Evolutionary conservation across 2,888 invertebrate species (phyloP).

Genomic region (Maniola hyperantus): DNA sequence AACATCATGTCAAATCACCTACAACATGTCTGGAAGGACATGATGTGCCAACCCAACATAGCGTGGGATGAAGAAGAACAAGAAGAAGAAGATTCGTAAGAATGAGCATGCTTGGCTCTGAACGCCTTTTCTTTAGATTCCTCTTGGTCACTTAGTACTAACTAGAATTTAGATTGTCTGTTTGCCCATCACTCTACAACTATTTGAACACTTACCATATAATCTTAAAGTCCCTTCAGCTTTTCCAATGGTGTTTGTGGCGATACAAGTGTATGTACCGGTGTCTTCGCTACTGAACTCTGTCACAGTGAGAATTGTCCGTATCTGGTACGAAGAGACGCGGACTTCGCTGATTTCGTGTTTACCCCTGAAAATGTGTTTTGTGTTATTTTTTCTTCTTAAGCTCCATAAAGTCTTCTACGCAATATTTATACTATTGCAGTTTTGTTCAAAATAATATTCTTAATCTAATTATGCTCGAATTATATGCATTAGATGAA

Average conservation of each 20-base stretch:
- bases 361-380: constrained; percentile 80
- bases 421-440: not conserved
- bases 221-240: constrained; percentile 86
- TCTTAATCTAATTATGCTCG: too few relatives aligned
- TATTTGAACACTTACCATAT: constrained; percentile 77
- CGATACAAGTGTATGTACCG: constrained; percentile 87
- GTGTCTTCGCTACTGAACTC: constrained; percentile 84
- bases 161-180: too few relatives aligned
- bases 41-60: too few relatives aligned
- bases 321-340: constrained; percentile 83
- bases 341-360: constrained; percentile 85
- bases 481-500: too few relatives aligned
- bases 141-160: too few relatives aligned
- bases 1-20: too few relatives aligned
- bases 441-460: not conserved
- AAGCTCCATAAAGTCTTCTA: not conserved
- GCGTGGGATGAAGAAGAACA: too few relatives aligned
- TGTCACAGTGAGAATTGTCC: constrained; percentile 84
- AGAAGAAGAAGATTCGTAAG: too few relatives aligned
- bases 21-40: too few relatives aligned
- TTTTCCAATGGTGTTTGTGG: constrained; percentile 87
- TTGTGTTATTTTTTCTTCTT: not conserved
- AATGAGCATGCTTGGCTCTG: too few relatives aligned
- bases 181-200: not conserved
- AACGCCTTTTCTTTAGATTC: too few relatives aligned